A percentile compares a stretch with the other conserved stretches of the same genome.
Conservation (phyloP, 2,797 vertebrate species). For the Etheostoma nigrum region DNA sequence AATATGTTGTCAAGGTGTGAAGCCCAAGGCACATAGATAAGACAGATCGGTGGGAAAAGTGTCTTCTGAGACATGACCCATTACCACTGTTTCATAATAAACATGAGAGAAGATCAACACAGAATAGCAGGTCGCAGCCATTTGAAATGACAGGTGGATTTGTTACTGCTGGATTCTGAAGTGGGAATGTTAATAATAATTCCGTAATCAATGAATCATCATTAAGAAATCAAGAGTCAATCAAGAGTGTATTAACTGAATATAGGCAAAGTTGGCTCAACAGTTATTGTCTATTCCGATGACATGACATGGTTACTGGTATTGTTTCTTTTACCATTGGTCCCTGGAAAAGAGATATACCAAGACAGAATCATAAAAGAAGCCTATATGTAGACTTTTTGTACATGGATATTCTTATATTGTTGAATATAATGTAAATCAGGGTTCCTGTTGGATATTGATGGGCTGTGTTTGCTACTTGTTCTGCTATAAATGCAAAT, state of each 20-base stretch:
- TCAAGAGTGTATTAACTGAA: not conserved
- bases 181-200: not conserved
- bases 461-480: not conserved
- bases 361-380: not conserved
- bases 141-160: conserved; percentile 3
- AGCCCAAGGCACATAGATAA: conserved; percentile 8
- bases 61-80: conserved; percentile 8
- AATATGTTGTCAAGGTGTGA: not conserved
- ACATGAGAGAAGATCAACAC: not conserved
- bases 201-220: not conserved
- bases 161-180: not conserved
- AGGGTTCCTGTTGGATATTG: not conserved
- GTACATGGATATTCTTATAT: not conserved
- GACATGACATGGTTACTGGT: not conserved
- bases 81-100: not conserved
- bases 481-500: not conserved
- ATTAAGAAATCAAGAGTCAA: not conserved
- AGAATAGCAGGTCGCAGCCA: not conserved
- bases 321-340: not conserved
- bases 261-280: not conserved
- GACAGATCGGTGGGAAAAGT: conserved; percentile 3
- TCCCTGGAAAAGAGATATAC: not conserved
- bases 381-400: not conserved
- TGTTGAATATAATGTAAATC: not conserved
- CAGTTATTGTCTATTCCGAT: too few species aligned